Evolutionary conservation across 2,113 vertebrate species (phyloP).

Genomic region (Bubo bubo): DNA sequence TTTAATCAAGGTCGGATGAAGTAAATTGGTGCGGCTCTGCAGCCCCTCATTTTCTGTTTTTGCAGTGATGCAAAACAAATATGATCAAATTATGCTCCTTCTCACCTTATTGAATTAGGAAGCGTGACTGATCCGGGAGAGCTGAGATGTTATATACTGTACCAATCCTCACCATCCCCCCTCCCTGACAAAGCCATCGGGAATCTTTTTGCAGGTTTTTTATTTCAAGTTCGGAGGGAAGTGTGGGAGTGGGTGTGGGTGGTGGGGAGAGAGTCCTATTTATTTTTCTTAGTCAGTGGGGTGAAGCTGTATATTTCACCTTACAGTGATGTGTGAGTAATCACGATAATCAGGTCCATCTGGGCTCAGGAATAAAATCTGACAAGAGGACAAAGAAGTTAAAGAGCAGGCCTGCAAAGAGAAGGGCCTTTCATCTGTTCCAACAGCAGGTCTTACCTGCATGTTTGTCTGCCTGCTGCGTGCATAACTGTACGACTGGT

Average conservation of each 20-base stretch:
- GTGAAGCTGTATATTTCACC: conserved; percentile 51
- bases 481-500: neutral
- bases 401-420: conserved; percentile 1
- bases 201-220: conserved; percentile 57
- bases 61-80: conserved; percentile 99
- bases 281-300: conserved; percentile 58
- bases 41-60: conserved; percentile 99
- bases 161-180: conserved; percentile 46
- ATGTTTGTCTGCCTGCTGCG: neutral
- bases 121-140: conserved; percentile 95
- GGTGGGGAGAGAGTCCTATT: conserved; percentile 58
- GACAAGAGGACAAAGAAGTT: conserved; percentile 42
- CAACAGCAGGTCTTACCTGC: neutral
- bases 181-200: conserved; percentile 37
- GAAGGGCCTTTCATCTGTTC: neutral
- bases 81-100: conserved; percentile 99
- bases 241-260: conserved; percentile 66
- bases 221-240: conserved; percentile 46
- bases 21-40: conserved; percentile 97
- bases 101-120: conserved; percentile 99
- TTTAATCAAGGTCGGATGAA: conserved; percentile 99
- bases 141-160: conserved; percentile 85
- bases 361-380: conserved; percentile 37
- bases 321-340: conserved; percentile 44
- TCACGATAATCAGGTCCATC: conserved; percentile 51